Conservation (phyloP, 2,113 vertebrate genomes). For the Bothrops jararaca region DNA sequence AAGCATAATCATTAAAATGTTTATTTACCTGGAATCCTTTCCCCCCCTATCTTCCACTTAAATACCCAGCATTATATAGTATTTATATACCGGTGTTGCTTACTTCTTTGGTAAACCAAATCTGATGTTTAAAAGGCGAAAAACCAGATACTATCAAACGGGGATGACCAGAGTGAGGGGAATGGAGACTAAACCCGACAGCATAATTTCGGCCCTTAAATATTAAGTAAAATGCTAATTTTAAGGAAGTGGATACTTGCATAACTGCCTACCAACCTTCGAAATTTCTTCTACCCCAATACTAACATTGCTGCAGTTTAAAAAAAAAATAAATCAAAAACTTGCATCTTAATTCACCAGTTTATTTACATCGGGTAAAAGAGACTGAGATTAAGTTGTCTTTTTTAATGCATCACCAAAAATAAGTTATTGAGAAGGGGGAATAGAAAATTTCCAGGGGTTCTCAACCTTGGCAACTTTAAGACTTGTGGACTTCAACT, state of each 20-base stretch:
- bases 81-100: neutral
- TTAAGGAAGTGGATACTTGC: neutral
- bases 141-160: neutral
- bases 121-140: neutral
- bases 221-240: neutral
- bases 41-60: neutral
- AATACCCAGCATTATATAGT: neutral
- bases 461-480: no score
- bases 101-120: neutral
- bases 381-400: neutral
- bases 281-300: neutral
- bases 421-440: neutral
- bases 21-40: neutral
- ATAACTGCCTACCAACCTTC: neutral
- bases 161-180: neutral
- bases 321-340: neutral
- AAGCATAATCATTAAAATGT: neutral
- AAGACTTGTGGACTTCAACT: no score
- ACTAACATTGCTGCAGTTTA: neutral
- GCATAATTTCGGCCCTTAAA: neutral
- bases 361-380: neutral
- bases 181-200: neutral
- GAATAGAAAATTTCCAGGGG: neutral
- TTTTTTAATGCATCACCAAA: neutral
- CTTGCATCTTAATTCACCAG: neutral